Base-by-base conservation (phyloP, 1,140 invertebrate genomes). In the Zophobas atratus region DNA sequence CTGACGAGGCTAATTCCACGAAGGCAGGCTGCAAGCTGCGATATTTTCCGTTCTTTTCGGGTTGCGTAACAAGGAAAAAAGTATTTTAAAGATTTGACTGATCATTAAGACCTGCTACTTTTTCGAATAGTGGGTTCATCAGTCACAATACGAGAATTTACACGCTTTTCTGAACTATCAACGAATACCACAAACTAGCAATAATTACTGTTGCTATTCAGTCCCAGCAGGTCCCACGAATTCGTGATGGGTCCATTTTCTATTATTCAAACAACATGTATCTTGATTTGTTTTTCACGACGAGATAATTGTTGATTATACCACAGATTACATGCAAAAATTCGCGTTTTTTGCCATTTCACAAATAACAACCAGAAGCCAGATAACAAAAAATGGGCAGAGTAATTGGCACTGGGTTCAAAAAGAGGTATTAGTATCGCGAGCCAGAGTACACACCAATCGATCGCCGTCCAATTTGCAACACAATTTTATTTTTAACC, bases 251-350 rank as follows among this genome's bases (percentile, higher is more conserved):
- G 56, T 35, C 56, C 33, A 33, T 38, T 8, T 60, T 38, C 32
- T 36, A 35, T 60, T 43, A 43, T 2, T 1, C 60, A 43, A 43
- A 67, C 60, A 67, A 67, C 8, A 67, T 38, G 39, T 32, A 60
- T 60, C 32, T n/a, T 60, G 56, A 60, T 60, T 60, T 60, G 56
- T 6, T 60, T 32, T 36, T 38, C 56, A 56, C 34, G 33, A 60
- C 20, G 38, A 60, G 5, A 6, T 60, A 38, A 60, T 60, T 60
- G 56, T 60, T 60, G 38, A 60, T 60, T 60, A 60, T 3, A 35
- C 35, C 43, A 6, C 8, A 51, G 49, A 51, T 51, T 51, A 51
- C 6, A 51, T 60, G n/a, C 35, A 60, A 60, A 60, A 60, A 60
- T 46, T 46, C 43, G 3, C 43, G 6, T 46, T 46, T 46, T 3